Evolutionary conservation across 2,113 vertebrate genomes (phyloP).

Genomic region (Pedionomus torquatus): DNA sequence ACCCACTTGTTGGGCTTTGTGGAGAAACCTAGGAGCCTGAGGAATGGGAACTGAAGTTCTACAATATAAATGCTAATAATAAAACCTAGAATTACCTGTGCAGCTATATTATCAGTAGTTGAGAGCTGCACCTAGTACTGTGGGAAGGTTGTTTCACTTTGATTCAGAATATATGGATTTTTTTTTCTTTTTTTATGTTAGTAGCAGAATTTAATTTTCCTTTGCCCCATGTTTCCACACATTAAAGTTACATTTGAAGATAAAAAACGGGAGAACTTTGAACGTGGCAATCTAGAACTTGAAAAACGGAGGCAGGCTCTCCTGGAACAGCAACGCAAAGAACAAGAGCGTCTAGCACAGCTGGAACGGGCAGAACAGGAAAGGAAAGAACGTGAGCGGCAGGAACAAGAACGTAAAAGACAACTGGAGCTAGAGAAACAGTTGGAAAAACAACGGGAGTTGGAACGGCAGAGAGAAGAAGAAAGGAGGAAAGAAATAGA

Average conservation of each 20-base stretch:
- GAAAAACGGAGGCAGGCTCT: slow-evolving; percentile 94
- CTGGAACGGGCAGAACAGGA: slow-evolving; percentile 93
- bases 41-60: neutral
- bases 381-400: slow-evolving; percentile 89
- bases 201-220: neutral
- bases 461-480: slow-evolving; percentile 82
- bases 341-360: slow-evolving; percentile 91
- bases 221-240: neutral
- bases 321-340: slow-evolving; percentile 94
- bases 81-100: neutral
- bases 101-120: neutral
- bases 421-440: slow-evolving; percentile 93
- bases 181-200: too few relatives aligned
- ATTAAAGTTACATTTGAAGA: slow-evolving; percentile 92
- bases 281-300: slow-evolving; percentile 94
- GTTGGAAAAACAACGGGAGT: slow-evolving; percentile 85
- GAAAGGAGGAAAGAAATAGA: slow-evolving; percentile 91
- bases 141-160: neutral
- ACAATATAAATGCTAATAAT: neutral
- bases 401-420: slow-evolving; percentile 91
- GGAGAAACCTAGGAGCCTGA: neutral
- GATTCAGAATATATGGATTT: neutral
- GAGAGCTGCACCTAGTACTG: neutral
- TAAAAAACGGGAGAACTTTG: slow-evolving; percentile 98
- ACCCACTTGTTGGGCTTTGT: neutral